Base-by-base conservation (phyloP, 2,888 invertebrate species). In the Blastobasis adustella region DNA sequence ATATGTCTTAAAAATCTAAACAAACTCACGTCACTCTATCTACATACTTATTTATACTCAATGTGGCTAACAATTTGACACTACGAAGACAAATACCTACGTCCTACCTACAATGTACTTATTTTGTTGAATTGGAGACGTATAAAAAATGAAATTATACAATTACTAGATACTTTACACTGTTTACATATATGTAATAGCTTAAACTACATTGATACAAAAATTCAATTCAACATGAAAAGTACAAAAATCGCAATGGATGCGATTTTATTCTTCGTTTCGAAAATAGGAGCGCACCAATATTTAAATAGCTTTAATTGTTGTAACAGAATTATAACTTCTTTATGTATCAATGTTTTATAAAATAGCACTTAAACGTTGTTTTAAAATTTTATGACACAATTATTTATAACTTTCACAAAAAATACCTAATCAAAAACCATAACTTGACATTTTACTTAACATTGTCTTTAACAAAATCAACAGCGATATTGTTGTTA, bases 21-120 rank as follows among this genome's bases (percentile, higher is more conserved):
- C 58, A 58, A 65, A 69, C 69, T 73, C 60, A 71, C 60, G 69
- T 61, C 65, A 38, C 9, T 65, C 63, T 65, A 58, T 61, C 67
- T 61, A 54, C 67, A 65, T 60, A 62, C 75, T 72, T 62, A 65
- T 67, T 68, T 66, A 67, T 70, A 55, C n/a, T 4, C 10, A 42
- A 78, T 80, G 81, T 83, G 78, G 63, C 83, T 83, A 83, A 83
- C 82, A 72, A 56, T 23, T 23, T 23, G 50, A 74, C 63, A 73
- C 73, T 63, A 74, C 71, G 60, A 54, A 52, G 46, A 53, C 48
- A 47, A 38, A 23, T 23, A 23, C 23, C 23, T 23, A 23, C 23
- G 23, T 23, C 23, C 23, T 23, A 23, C 23, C 23, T 23, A 23
- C 23, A 42, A 50, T 47, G 39, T 39, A 39, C 39, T 46, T 10